Conservation (phyloP, 2,113 vertebrate species). For the Ictalurus furcatus region DNA sequence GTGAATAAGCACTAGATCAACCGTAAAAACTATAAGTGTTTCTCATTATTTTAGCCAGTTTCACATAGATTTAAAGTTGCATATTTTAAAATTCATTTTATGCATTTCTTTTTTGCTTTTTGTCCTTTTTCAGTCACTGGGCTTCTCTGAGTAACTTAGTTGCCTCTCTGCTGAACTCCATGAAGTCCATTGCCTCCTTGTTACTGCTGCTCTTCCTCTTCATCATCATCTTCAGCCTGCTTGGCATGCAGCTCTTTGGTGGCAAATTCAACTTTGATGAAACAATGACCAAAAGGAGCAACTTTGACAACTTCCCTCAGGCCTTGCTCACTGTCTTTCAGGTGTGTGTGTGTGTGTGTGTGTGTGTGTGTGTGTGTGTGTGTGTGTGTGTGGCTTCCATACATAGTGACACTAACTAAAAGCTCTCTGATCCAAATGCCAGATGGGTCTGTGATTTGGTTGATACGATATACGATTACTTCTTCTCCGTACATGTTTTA, state of each 20-base stretch:
- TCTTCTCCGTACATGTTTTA: background rate
- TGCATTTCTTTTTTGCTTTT: background rate
- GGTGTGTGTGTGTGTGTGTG: slow-evolving; percentile 70
- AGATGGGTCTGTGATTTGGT: background rate
- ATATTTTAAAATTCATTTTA: background rate
- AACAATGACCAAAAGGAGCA: slow-evolving; percentile 95
- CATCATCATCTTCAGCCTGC: slow-evolving; percentile 99
- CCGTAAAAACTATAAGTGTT: background rate
- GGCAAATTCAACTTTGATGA: slow-evolving; percentile 99
- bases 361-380: background rate
- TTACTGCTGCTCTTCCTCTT: slow-evolving; percentile 98
- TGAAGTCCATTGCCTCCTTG: slow-evolving; percentile 98
- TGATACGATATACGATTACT: background rate
- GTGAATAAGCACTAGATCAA: background rate
- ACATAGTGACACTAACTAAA: background rate
- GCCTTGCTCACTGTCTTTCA: slow-evolving; percentile 97
- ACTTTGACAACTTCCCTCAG: slow-evolving; percentile 98
- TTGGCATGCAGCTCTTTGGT: slow-evolving; percentile 98
- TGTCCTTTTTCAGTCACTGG: slow-evolving; percentile 81
- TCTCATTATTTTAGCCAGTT: background rate
- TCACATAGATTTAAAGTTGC: background rate
- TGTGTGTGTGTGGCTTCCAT: background rate
- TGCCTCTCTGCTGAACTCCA: slow-evolving; percentile 97
- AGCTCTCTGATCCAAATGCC: background rate
- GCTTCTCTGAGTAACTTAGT: slow-evolving; percentile 97